These are phyloP conservation scores for Chrysomallon squamiferum DNA, from an alignment of 1,140 invertebrate species.

Conservation along the genomic window DNA sequence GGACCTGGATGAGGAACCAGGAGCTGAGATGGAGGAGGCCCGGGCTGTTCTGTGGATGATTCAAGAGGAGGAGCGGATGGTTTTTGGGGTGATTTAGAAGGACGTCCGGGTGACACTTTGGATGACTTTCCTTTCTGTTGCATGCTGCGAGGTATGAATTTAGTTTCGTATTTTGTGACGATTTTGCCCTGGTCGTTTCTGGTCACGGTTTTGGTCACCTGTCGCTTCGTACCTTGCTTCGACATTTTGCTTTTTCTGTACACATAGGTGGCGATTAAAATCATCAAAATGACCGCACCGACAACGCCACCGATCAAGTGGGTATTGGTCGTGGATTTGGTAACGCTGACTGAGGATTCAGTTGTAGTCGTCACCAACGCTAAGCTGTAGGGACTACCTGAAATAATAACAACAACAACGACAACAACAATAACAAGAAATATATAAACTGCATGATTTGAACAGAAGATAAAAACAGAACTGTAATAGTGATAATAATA, in stretches of 20 bases:
- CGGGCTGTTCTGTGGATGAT: no score
- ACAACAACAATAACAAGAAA: neutral
- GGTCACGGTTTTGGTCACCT: no score
- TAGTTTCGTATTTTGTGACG: no score
- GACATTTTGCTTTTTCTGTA: neutral
- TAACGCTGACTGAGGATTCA: constrained; percentile 64
- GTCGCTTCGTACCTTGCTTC: neutral
- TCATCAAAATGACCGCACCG: constrained; percentile 80
- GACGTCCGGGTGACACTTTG: no score
- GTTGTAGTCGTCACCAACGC: neutral
- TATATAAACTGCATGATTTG: neutral
- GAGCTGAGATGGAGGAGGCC: no score
- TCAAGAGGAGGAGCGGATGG: no score
- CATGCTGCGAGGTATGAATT: no score
- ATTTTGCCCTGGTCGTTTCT: no score
- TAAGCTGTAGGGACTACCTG: neutral
- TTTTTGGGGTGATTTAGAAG: no score
- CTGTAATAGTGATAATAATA: neutral
- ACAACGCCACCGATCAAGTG: constrained; percentile 87
- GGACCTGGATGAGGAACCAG: no score
- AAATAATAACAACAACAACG: neutral
- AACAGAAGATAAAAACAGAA: neutral
- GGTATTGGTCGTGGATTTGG: constrained; percentile 92
- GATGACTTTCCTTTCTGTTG: no score
- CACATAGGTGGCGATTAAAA: constrained; percentile 91